These are phyloP conservation scores for Crotophaga sulcirostris DNA, from an alignment of 2,113 vertebrate species.

Conservation along the genomic window DNA sequence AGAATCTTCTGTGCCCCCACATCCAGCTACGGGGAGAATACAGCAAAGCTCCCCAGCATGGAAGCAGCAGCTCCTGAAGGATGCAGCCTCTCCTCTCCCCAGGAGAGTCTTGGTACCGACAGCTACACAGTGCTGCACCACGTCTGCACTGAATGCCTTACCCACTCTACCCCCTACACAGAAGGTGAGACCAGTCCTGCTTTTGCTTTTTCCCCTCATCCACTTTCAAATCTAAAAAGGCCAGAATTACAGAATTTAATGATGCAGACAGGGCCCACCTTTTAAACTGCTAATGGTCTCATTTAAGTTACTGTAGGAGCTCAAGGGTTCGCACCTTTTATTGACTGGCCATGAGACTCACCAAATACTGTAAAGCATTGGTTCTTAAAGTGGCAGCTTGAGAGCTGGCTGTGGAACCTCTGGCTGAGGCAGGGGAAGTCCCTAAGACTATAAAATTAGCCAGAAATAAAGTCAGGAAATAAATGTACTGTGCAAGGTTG, in stretches of 20 bases:
- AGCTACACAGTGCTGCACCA: background rate
- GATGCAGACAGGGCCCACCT: background rate
- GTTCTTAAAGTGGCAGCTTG: background rate
- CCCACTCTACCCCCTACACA: background rate
- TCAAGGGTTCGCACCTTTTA: background rate
- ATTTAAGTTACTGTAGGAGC: background rate
- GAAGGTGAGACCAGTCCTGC: background rate
- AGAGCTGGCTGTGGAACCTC: background rate
- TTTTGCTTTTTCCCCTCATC: background rate
- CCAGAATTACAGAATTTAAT: background rate
- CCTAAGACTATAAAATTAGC: background rate
- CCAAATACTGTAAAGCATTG: background rate
- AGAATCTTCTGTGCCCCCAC: background rate
- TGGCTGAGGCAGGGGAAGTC: background rate
- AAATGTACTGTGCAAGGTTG: background rate
- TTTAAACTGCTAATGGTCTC: background rate
- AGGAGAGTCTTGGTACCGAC: rapidly evolving
- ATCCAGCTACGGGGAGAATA: background rate
- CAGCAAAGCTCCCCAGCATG: background rate
- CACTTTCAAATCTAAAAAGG: background rate
- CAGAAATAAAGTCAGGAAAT: background rate
- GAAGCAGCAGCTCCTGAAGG: background rate
- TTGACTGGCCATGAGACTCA: background rate
- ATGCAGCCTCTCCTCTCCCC: background rate
- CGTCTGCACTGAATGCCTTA: rapidly evolving